Base-by-base conservation (phyloP, 1,140 invertebrate species). In the Dreissena polymorpha region DNA sequence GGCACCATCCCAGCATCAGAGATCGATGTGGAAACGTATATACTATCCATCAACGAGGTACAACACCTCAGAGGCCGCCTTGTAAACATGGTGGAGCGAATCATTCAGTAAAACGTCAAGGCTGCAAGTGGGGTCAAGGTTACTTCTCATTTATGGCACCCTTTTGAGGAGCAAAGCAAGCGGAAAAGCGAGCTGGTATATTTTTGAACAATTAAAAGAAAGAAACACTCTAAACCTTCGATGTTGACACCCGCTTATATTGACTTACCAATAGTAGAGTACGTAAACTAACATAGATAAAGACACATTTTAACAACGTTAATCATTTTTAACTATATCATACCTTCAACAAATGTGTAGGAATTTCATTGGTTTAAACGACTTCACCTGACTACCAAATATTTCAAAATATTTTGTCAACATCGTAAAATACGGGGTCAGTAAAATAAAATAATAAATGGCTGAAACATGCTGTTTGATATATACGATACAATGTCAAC, bases 181-280 rank as follows among this genome's bases (percentile, higher is more conserved):
- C 16, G 49, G 27, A 79, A 69, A 67, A 79, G 65, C 67, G 76
- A 69, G 55, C 53, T 79, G 49, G 64, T 79, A 79, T 18, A 12
- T 5, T 14, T 39, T 29, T 76, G 18, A 16, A 21, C 49, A 63
- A 12, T 23, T 12, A n/a, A 0, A 16, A 14, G 10, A 64, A n/a
- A 25, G 64, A 0, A 23, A 63, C 12, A 18, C 53, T 39, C 39
- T 39, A 39, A 39, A 39, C 39, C 39, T 5, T 39, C 39, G 39
- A 39, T 39, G 39, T 39, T 39, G 39, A 39, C 39, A 39, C 39
- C 16, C 57, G 57, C 21, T n/a, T 60, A n/a, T 3, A 60, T 23
- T 23, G 16, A n/a, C 57, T 23, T 23, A 60, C 57, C 16, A 60
- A 60, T 60, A 2, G 57, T 60, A n/a, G 10, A 60, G 16, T 12